These are phyloP conservation scores for Lamellibrachia satsuma DNA, from an alignment of 2,888 invertebrate genomes.

Conservation along the genomic window DNA sequence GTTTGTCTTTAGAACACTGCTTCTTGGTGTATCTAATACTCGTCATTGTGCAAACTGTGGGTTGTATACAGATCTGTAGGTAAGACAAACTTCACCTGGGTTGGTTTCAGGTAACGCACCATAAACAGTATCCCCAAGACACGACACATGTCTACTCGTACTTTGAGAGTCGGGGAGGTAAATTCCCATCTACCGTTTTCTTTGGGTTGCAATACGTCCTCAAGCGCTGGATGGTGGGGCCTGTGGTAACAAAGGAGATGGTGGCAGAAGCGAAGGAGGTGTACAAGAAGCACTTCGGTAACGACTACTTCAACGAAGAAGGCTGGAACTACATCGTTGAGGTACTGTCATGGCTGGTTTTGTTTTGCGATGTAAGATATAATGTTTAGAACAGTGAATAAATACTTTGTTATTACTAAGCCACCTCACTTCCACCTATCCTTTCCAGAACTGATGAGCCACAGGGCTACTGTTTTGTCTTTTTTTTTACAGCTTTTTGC, in stretches of 20 bases:
- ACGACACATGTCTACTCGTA: conserved; percentile 67
- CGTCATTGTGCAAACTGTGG: not conserved
- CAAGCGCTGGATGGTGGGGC: conserved; percentile 66
- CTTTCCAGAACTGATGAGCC: no score
- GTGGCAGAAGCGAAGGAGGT: conserved; percentile 66
- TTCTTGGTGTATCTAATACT: not conserved
- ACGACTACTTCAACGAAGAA: conserved; percentile 67
- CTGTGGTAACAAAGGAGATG: conserved; percentile 66
- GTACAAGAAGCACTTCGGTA: conserved; percentile 60
- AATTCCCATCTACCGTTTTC: conserved; percentile 66
- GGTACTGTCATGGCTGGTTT: conserved; percentile 46
- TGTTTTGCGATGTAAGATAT: not conserved
- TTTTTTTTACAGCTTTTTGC: no score
- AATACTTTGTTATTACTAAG: not conserved
- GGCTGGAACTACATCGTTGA: conserved; percentile 68
- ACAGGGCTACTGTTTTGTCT: no score
- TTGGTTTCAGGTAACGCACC: conserved; percentile 64
- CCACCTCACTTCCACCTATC: no score
- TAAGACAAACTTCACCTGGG: not conserved
- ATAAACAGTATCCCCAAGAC: conserved; percentile 67
- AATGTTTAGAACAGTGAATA: not conserved
- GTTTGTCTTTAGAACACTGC: not conserved
- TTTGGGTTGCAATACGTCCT: conserved; percentile 69
- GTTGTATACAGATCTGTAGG: not conserved
- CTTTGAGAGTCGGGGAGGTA: conserved; percentile 69